phyloP scores from a whole-genome alignment of 2,113 vertebrate genomes.

The Anolis sagrei region DNA sequence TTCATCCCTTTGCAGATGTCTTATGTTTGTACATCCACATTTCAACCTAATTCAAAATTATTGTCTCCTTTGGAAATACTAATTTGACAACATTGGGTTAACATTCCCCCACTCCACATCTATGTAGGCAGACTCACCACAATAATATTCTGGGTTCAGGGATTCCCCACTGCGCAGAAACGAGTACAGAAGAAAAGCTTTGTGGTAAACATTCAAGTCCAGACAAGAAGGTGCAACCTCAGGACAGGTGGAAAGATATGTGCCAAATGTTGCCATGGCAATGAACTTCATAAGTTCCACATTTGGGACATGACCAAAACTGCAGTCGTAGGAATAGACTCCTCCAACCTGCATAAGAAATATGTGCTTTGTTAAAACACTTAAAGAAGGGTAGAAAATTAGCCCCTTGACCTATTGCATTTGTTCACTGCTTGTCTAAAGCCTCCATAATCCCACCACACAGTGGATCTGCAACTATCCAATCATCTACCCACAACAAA shows the following conservation, averaged over 20 bases:
- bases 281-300: slow-evolving; percentile 99
- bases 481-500: not conserved
- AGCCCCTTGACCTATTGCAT: no score
- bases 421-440: not conserved
- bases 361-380: not conserved
- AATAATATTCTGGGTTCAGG: slow-evolving; percentile 93
- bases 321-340: slow-evolving; percentile 95
- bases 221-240: slow-evolving; percentile 80
- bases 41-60: not conserved
- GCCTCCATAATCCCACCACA: not conserved
- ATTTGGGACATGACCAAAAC: slow-evolving; percentile 96
- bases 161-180: slow-evolving; percentile 93
- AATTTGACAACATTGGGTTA: not conserved
- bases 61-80: not conserved
- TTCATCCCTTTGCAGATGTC: not conserved
- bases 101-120: not conserved
- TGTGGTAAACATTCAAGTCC: slow-evolving; percentile 94
- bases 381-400: not conserved
- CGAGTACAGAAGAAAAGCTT: slow-evolving; percentile 93
- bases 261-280: slow-evolving; percentile 95
- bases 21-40: not conserved
- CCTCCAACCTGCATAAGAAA: slow-evolving; percentile 86
- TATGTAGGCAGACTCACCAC: slow-evolving; percentile 78
- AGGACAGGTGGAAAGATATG: slow-evolving; percentile 92
- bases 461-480: not conserved